Evolutionary conservation across 2,888 invertebrate species (phyloP), one percentile per base, ranked within the genome.

Genomic region (Iselma pallidipennis): DNA sequence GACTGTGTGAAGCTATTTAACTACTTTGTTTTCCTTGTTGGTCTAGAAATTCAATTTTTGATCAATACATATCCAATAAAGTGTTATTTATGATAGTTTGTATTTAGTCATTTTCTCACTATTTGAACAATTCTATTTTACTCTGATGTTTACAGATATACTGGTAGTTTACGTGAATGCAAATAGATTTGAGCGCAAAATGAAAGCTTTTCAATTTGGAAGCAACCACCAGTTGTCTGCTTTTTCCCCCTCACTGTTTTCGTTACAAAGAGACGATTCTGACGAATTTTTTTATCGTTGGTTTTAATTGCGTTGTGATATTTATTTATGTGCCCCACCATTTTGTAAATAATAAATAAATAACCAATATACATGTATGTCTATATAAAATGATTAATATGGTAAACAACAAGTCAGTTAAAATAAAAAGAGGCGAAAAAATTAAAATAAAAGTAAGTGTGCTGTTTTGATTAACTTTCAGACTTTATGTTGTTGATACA

Each of bases 111-210:
- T 56, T 59, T 55, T 56, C 59, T 52, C 49, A 23, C 23, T 64
- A 58, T 65, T 61, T 65, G 54, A 33, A 58, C 61, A 65, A 61
- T 61, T 61, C 55, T 55, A 59, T 57, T 61, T 55, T 49, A 55
- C 65, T 65, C 62, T 65, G 62, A 65, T 65, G 57, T 62, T 45
- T 5, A 45, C 7, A 50, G 50, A 59, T 59, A 65, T 65, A 54
- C 65, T 59, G 65, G 62, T 62, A 65, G 56, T 65, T 65, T 59
- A 55, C 52, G 42, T 53, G 51, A 54, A 65, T 59, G 61, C 57
- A 65, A 59, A 65, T 62, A 51, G 31, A 50, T 45, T 25, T 29
- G 55, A 16, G 25, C 26, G 28, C 28, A 55, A 45, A 45, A 62
- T 31, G 55, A 48, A 33, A 50, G 33, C 50, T 19, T 55, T 45